Evolutionary conservation across 53 echinoderm and acorn worm species (phyloP).

Genomic region (Holothuria leucospilota): DNA sequence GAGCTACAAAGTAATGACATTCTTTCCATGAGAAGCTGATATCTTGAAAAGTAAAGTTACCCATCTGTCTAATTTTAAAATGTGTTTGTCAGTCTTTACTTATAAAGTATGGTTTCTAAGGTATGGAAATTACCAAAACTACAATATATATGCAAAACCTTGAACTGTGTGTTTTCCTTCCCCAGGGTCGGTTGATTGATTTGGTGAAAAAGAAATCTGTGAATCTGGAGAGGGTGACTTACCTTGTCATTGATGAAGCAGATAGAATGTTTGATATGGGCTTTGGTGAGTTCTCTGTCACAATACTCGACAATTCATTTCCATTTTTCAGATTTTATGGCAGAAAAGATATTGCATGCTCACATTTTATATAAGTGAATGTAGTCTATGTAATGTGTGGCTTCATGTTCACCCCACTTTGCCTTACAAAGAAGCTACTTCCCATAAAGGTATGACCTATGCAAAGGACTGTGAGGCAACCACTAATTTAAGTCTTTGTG

Average conservation of each 20-base stretch:
- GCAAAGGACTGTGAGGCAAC: too few relatives aligned
- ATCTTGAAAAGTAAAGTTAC: too few relatives aligned
- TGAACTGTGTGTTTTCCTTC: too few relatives aligned
- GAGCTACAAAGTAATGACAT: too few relatives aligned
- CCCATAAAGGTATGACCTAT: not conserved
- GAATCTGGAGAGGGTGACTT: conserved; percentile 87
- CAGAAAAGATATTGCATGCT: conserved; percentile 1
- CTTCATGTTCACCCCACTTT: not conserved
- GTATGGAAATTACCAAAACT: too few relatives aligned
- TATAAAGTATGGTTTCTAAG: too few relatives aligned
- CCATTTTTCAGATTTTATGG: not conserved
- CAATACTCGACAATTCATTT: not conserved
- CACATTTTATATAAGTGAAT: too few relatives aligned
- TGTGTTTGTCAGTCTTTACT: too few relatives aligned
- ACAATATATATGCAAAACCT: too few relatives aligned
- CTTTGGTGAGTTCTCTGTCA: conserved; percentile 75
- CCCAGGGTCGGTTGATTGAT: conserved; percentile 95
- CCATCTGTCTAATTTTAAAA: too few relatives aligned
- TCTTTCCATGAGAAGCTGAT: too few relatives aligned
- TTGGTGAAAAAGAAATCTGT: conserved; percentile 97
- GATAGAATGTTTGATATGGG: conserved; percentile 99
- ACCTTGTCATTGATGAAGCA: conserved; percentile 93
- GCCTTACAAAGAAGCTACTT: not conserved
- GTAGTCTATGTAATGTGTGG: not conserved
- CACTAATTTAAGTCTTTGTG: too few relatives aligned